These are phyloP conservation scores for Drosophila planitibia DNA, from an alignment of 2,888 invertebrate species.

Conservation along the genomic window DNA sequence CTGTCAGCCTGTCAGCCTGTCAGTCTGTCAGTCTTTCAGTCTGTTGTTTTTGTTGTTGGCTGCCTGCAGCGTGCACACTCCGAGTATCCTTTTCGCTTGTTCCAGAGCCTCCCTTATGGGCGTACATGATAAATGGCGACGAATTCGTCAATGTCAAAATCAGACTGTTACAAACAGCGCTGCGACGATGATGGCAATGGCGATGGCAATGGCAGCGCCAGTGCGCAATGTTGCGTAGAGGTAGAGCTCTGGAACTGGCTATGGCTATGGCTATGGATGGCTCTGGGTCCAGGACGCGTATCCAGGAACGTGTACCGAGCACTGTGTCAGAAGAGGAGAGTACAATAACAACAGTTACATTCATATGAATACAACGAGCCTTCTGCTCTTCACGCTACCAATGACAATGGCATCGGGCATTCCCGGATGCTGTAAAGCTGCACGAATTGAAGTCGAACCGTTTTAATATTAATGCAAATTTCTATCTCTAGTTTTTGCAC, in stretches of 20 bases:
- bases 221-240: conserved; percentile 60
- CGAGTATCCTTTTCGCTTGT: conserved; percentile 78
- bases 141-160: conserved; percentile 86
- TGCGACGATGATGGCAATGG: conserved; percentile 44
- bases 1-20: conserved; percentile 14
- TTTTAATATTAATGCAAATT: conserved; percentile 42
- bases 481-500: conserved; percentile 21
- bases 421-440: conserved; percentile 11
- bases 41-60: conserved; percentile 30
- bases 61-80: conserved; percentile 68
- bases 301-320: conserved; percentile 22
- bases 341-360: conserved; percentile 40
- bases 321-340: conserved; percentile 1
- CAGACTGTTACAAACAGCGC: conserved; percentile 85
- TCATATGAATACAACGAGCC: conserved; percentile 13
- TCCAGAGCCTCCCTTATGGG: conserved; percentile 79
- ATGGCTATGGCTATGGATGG: conserved; percentile 45
- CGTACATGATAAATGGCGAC: conserved; percentile 85
- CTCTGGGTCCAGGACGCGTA: conserved; percentile 53
- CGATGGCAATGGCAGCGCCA: conserved; percentile 28
- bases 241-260: conserved; percentile 46
- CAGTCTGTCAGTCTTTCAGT: conserved; percentile 15
- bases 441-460: conserved; percentile 17
- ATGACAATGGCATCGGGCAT: neutral
- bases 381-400: conserved; percentile 14